Evolutionary conservation across 2,113 vertebrate species (phyloP).

Genomic region (Leptosomus discolor): DNA sequence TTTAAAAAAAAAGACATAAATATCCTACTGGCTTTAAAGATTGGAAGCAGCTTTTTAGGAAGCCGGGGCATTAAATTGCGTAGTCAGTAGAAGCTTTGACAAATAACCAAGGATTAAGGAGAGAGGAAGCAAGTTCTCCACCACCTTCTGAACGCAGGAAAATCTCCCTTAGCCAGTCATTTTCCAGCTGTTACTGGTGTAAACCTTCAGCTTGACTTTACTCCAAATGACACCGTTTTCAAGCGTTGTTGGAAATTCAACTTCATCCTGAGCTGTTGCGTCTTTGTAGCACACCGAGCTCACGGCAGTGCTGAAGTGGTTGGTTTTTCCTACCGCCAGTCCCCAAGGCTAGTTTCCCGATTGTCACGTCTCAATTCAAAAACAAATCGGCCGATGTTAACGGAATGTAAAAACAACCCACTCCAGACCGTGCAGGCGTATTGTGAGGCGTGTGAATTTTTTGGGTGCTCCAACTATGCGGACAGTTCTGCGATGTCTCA

Average conservation of each 20-base stretch:
- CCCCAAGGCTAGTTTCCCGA: slow-evolving; percentile 55
- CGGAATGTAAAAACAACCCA: slow-evolving; percentile 58
- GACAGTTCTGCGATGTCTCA: slow-evolving; percentile 34
- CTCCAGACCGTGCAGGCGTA: slow-evolving; percentile 63
- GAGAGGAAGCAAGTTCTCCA: not conserved
- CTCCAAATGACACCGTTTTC: slow-evolving; percentile 16
- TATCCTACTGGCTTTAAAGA: slow-evolving; percentile 53
- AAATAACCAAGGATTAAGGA: not conserved
- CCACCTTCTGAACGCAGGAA: not conserved
- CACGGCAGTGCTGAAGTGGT: slow-evolving; percentile 49
- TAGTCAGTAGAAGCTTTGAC: slow-evolving; percentile 17
- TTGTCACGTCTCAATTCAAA: slow-evolving; percentile 20
- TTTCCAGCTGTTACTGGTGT: slow-evolving; percentile 43
- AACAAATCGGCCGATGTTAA: slow-evolving; percentile 28
- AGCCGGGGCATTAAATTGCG: not conserved
- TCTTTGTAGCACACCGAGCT: slow-evolving; percentile 60
- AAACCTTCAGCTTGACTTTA: slow-evolving; percentile 53
- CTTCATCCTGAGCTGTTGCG: slow-evolving; percentile 60
- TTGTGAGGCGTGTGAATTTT: slow-evolving; percentile 46
- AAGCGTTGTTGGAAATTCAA: slow-evolving; percentile 30
- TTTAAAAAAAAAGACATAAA: not conserved
- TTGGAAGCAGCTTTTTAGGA: slow-evolving; percentile 58
- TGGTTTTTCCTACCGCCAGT: not conserved
- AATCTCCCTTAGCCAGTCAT: not conserved
- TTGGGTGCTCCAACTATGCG: slow-evolving; percentile 57